Evolutionary conservation across 2,888 invertebrate genomes (phyloP).

Genomic region (Bombylius discolor): DNA sequence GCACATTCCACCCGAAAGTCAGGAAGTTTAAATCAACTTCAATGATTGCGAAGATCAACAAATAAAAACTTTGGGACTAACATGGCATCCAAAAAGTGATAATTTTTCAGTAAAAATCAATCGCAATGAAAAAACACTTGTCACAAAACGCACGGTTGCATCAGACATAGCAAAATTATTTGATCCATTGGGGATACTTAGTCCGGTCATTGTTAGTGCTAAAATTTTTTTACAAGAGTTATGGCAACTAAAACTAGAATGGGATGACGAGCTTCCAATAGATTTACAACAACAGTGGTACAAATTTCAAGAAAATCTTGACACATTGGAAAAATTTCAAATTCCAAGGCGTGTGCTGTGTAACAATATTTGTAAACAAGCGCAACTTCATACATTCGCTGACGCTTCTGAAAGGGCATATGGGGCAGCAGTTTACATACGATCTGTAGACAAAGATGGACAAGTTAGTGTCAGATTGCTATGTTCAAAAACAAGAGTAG

Average conservation of each 20-base stretch:
- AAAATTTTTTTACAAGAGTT: constrained; percentile 8
- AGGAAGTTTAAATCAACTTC: neutral
- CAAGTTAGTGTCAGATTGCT: neutral
- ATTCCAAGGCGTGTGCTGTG: neutral
- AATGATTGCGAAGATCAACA: neutral
- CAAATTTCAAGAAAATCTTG: neutral
- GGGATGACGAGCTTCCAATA: constrained; percentile 3
- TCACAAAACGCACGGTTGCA: neutral
- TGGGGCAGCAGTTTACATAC: constrained; percentile 14
- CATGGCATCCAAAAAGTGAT: constrained; percentile 8
- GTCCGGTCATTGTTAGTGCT: neutral
- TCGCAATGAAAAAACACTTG: neutral
- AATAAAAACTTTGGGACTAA: neutral
- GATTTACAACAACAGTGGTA: neutral
- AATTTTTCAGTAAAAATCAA: constrained; percentile 4
- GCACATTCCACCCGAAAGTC: neutral
- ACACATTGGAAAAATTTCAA: neutral
- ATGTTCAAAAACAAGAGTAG: neutral
- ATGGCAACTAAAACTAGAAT: constrained; percentile 2
- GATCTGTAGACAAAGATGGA: neutral
- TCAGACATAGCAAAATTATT: neutral
- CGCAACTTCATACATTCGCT: constrained; percentile 12
- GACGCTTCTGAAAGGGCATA: constrained; percentile 16
- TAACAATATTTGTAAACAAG: neutral
- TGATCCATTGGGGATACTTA: constrained; percentile 4